Conservation (phyloP, 2,797 vertebrate species). For the Pseudomugil gertrudae region DNA sequence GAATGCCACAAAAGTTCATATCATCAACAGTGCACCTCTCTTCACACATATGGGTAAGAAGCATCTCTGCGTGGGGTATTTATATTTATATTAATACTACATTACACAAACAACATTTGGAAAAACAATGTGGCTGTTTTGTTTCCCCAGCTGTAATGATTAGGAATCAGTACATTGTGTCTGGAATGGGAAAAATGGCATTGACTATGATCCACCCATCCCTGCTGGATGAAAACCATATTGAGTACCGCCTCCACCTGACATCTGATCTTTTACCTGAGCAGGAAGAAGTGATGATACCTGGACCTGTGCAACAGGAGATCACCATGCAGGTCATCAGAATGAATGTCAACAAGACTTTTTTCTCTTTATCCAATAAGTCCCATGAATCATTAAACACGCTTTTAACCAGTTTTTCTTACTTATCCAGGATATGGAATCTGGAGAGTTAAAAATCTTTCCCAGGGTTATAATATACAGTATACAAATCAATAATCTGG, state of each 20-base stretch:
- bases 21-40: conserved; percentile 88
- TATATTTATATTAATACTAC: neutral
- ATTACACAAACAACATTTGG: neutral
- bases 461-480: neutral
- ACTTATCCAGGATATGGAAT: too few relatives aligned
- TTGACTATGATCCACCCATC: conserved; percentile 86
- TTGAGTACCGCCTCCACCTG: conserved; percentile 87
- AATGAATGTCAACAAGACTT: neutral
- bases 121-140: conserved; percentile 3
- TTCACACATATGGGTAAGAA: conserved; percentile 95
- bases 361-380: too few relatives aligned
- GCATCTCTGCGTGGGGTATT: neutral
- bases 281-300: conserved; percentile 85
- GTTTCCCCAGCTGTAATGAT: conserved; percentile 83
- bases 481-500: neutral
- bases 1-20: conserved; percentile 81
- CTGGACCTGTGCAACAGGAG: conserved; percentile 83
- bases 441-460: too few relatives aligned
- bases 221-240: conserved; percentile 84
- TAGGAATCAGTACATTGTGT: conserved; percentile 83
- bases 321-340: conserved; percentile 87
- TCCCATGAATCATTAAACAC: too few relatives aligned
- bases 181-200: conserved; percentile 83
- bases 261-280: conserved; percentile 85
- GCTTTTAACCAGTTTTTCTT: too few relatives aligned